These are phyloP conservation scores for Uria aalge DNA, from an alignment of 2,113 vertebrate species.

Conservation along the genomic window DNA sequence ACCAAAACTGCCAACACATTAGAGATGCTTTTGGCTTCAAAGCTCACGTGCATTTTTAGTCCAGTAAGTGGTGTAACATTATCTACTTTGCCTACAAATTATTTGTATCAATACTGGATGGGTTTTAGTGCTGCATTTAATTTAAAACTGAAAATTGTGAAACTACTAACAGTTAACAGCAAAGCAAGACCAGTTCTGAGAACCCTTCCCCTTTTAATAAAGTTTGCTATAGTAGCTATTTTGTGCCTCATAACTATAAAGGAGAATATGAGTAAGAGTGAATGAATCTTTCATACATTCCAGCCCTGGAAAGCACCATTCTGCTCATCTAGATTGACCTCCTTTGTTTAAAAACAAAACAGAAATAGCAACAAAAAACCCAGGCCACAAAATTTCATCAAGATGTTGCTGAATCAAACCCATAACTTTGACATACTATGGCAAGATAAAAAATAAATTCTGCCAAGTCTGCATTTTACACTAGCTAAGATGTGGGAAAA, in stretches of 20 bases:
- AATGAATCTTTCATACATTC: neutral
- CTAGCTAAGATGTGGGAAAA: neutral
- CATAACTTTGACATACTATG: neutral
- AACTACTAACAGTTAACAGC: neutral
- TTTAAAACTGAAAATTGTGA: neutral
- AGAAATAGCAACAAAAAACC: neutral
- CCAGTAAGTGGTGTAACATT: neutral
- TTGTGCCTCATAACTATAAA: neutral
- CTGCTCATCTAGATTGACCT: neutral
- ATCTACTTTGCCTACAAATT: neutral
- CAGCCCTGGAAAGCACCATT: neutral
- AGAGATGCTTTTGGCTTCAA: neutral
- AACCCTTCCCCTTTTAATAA: neutral
- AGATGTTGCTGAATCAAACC: slow-evolving; percentile 6
- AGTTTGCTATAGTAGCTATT: neutral
- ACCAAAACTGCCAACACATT: neutral
- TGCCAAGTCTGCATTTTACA: neutral
- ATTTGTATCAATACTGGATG: neutral
- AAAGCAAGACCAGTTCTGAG: neutral
- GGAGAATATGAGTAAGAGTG: neutral
- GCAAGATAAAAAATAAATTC: neutral
- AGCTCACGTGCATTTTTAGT: neutral
- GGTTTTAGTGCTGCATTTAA: neutral
- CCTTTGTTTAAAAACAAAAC: neutral
- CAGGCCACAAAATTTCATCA: neutral